phyloP scores from a whole-genome alignment of 2,888 invertebrate genomes.

The Pristionchus arcanus region DNA sequence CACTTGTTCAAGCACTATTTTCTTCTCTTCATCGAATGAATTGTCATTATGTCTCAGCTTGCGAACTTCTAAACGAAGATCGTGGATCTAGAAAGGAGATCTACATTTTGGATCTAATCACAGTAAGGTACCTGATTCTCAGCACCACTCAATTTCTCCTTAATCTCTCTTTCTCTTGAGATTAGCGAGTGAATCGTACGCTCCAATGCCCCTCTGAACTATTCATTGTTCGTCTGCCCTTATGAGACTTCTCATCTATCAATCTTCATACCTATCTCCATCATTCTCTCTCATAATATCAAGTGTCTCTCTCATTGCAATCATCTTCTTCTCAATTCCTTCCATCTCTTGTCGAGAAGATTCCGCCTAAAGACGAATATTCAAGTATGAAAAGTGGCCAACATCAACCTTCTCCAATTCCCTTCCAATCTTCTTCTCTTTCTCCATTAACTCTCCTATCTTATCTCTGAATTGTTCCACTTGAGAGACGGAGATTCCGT shows the following conservation, averaged over 20 bases:
- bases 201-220: not conserved
- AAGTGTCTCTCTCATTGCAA: conserved; percentile 32
- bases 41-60: not conserved
- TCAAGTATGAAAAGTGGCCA: not conserved
- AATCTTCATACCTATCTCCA: conserved; percentile 23
- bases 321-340: not conserved
- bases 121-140: not conserved
- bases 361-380: conserved; percentile 27
- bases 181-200: conserved; percentile 47
- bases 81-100: not conserved
- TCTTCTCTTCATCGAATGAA: conserved; percentile 45
- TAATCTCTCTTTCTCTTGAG: not conserved
- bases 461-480: conserved; percentile 53
- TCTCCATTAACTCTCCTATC: conserved; percentile 49
- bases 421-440: conserved; percentile 15
- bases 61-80: not conserved
- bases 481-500: conserved; percentile 50
- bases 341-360: conserved; percentile 9
- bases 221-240: not conserved
- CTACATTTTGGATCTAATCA: not conserved
- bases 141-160: not conserved
- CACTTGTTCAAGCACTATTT: conserved; percentile 42
- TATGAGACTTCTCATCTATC: not conserved
- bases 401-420: conserved; percentile 9
- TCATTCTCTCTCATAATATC: conserved; percentile 24